Evolutionary conservation across 2,113 vertebrate genomes (phyloP).

Genomic region (Podilymbus podiceps): DNA sequence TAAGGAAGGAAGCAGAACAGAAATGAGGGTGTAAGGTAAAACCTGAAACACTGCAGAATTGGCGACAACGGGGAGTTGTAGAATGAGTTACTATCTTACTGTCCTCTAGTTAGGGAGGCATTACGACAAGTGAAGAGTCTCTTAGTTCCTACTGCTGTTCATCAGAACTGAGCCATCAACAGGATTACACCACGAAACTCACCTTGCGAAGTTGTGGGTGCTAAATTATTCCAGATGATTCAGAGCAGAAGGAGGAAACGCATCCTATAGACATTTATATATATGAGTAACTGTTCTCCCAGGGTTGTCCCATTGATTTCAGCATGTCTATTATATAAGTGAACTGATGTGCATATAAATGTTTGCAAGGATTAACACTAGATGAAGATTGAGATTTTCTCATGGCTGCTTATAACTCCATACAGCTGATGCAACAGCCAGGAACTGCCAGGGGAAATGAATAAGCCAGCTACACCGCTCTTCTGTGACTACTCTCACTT

Average conservation of each 20-base stretch:
- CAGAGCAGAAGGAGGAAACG: slow-evolving; percentile 21
- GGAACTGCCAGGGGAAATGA: neutral
- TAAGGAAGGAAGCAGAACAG: neutral
- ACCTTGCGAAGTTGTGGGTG: neutral
- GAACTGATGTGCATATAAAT: neutral
- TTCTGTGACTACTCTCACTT: neutral
- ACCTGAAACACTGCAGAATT: neutral
- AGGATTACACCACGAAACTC: neutral
- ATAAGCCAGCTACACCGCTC: neutral
- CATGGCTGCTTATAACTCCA: neutral
- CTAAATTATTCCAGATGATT: slow-evolving; percentile 13
- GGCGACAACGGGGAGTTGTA: neutral
- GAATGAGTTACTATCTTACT: neutral
- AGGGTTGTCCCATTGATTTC: neutral
- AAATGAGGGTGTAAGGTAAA: neutral
- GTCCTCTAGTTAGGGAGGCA: neutral
- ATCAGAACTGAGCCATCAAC: neutral
- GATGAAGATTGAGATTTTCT: neutral
- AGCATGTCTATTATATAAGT: neutral
- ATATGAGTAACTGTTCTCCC: slow-evolving; percentile 20
- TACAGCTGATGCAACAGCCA: neutral
- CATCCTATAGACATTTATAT: neutral
- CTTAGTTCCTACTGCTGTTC: neutral
- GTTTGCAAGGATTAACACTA: neutral
- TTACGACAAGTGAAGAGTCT: neutral